Percentiles rank a stretch among this genome's conserved stretches.
Evolutionary conservation across 2,888 invertebrate genomes (phyloP).

Genomic region (Heteropelma amictum): DNA sequence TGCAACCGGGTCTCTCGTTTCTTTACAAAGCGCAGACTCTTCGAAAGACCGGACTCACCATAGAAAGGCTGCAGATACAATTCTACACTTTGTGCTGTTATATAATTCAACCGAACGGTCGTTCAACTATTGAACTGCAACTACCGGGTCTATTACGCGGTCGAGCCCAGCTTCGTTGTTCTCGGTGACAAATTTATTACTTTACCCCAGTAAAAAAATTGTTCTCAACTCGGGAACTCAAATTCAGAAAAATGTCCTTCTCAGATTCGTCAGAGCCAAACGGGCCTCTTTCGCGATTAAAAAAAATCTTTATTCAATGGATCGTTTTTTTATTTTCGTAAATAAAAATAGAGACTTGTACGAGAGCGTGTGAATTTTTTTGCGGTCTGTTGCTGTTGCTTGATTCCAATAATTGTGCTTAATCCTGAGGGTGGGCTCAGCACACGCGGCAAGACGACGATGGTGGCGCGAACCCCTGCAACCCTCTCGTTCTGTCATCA

Average conservation of each 20-base stretch:
- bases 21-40: slow-evolving; percentile 15
- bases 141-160: not conserved
- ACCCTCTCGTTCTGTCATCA: slow-evolving; percentile 59
- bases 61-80: slow-evolving; percentile 14
- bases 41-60: slow-evolving; percentile 48
- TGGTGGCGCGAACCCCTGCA: slow-evolving; percentile 61
- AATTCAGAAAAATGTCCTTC: too few species aligned
- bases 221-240: too few species aligned
- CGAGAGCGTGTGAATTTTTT: slow-evolving; percentile 70
- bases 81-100: slow-evolving; percentile 17
- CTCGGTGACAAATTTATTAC: not conserved
- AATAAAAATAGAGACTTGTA: not conserved
- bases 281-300: too few species aligned
- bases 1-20: slow-evolving; percentile 48
- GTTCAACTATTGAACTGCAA: slow-evolving; percentile 11
- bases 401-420: slow-evolving; percentile 75
- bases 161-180: not conserved
- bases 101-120: slow-evolving; percentile 48
- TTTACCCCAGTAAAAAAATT: not conserved
- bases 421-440: slow-evolving; percentile 71
- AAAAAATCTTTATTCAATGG: too few species aligned
- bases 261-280: too few species aligned
- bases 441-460: slow-evolving; percentile 66
- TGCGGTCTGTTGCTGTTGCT: slow-evolving; percentile 66
- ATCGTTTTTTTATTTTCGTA: not conserved